phyloP scores from a whole-genome alignment of 2,113 vertebrate genomes.

The Procapra przewalskii region DNA sequence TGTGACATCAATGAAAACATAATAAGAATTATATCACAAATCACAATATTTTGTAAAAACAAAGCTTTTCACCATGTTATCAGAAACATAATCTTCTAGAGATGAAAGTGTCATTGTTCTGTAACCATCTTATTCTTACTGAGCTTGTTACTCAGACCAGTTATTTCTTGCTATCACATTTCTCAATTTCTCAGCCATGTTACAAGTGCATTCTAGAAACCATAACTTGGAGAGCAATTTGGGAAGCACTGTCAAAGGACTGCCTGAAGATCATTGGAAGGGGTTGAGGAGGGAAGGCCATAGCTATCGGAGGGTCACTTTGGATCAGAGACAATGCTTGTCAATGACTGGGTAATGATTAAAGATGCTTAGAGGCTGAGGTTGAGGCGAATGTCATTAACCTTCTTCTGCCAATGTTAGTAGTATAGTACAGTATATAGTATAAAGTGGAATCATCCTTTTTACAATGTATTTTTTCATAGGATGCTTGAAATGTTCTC shows the following conservation, averaged over 20 bases:
- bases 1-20: neutral
- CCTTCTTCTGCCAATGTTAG: neutral
- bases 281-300: neutral
- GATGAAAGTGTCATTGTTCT: neutral
- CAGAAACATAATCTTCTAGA: neutral
- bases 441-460: neutral
- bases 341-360: neutral
- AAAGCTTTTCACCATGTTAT: neutral
- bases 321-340: neutral
- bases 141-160: neutral
- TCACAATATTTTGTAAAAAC: neutral
- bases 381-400: neutral
- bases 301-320: neutral
- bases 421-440: neutral
- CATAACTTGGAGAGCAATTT: neutral
- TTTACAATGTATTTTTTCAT: neutral
- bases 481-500: neutral
- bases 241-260: neutral
- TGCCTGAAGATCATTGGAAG: neutral
- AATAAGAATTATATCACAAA: neutral
- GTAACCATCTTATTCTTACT: neutral
- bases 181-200: neutral
- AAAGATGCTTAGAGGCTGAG: neutral
- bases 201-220: neutral
- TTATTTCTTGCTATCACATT: neutral